Evolutionary conservation across 2,797 vertebrate species (phyloP), one percentile per base, ranked within the genome.

Genomic region (Oreochromis mossambicus): DNA sequence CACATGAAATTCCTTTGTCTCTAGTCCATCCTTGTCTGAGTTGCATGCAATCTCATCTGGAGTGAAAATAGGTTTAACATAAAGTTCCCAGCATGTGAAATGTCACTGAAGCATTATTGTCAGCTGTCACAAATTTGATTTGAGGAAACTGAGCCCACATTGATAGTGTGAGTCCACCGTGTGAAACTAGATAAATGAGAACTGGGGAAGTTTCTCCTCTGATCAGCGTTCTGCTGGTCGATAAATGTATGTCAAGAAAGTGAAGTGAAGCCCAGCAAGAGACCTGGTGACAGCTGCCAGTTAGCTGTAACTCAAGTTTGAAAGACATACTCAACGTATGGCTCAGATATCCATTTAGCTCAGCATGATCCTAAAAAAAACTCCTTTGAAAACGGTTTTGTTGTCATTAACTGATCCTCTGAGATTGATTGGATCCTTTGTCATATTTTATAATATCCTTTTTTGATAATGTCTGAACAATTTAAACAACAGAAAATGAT

Each of bases 81-180:
- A 14, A 78, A 26, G 19, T 38, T 79, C 10, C 38, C 55, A 50
- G 68, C 43, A 78, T 52, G 56, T 79, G 63, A 68, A 75, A 75
- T 52, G 17, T 80, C 73, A 86, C 75, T 79, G 66, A 68, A 66
- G 63, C 36, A 10, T 82, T 77, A 86, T 70, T 81, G 88, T 85
- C 86, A 86, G 78, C 86, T 91, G 83, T 51, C 85, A 89, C 78
- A 83, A 85, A 79, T 29, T 7, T 81, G 73, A 88, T 76, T 63
- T 77, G 19, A 80, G 80, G 61, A 36, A 66, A 41, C 68, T 76
- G 82, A 54, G 66, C 76, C 24, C 78, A 36, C 61, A 79, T 43
- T 81, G 86, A 88, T 84, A 63, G 34, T 46, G 51, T 36, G n/a
- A 63, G 83, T 85, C 80, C 78, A 76, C 63, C 70, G 2, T 79